These are phyloP conservation scores for Drosophila helvetica DNA, from an alignment of 2,888 invertebrate species.

Conservation along the genomic window DNA sequence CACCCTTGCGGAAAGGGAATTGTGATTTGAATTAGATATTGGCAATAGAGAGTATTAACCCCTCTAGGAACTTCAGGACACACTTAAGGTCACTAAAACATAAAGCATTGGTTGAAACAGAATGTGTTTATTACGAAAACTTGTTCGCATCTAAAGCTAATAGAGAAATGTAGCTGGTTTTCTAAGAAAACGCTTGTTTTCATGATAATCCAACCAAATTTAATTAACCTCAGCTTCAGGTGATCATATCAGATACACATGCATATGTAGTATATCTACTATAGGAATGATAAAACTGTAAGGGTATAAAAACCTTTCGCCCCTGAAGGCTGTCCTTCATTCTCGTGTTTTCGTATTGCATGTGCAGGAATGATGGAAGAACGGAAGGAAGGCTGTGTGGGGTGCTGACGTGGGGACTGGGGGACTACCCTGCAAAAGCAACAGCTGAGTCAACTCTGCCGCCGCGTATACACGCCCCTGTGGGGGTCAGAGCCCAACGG, in stretches of 20 bases:
- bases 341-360: slow-evolving; percentile 25
- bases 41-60: background rate
- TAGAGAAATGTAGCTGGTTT: no score
- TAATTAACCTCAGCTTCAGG: no score
- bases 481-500: slow-evolving; percentile 33
- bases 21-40: background rate
- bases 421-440: slow-evolving; percentile 30
- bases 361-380: slow-evolving; percentile 10
- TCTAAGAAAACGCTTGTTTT: no score
- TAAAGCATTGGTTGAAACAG: no score
- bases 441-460: slow-evolving; percentile 34
- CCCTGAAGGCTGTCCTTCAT: background rate
- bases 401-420: background rate
- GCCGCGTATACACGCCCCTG: slow-evolving; percentile 34
- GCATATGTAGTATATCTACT: no score
- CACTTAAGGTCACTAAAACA: no score
- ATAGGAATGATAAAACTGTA: background rate
- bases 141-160: no score
- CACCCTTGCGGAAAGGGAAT: background rate
- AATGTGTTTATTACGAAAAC: no score
- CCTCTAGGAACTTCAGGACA: no score
- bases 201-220: no score
- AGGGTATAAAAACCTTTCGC: background rate
- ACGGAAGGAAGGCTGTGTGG: background rate
- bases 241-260: no score